phyloP scores from a whole-genome alignment of 2,888 invertebrate genomes.

The Dynastes maya region DNA sequence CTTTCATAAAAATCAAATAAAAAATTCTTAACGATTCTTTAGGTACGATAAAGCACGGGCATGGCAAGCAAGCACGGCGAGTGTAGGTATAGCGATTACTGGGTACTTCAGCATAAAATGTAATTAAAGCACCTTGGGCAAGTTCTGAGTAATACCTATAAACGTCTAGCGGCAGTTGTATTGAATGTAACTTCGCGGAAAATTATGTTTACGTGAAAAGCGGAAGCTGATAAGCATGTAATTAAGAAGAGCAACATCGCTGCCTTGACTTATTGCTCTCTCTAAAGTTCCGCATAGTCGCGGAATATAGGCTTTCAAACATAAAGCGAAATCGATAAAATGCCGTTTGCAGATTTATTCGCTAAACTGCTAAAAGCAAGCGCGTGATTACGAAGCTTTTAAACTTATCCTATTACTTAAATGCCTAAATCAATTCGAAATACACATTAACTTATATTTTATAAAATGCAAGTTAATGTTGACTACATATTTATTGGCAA shows the following conservation, averaged over 20 bases:
- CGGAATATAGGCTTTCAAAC: background rate
- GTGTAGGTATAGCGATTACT: background rate
- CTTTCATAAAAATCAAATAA: too few species aligned
- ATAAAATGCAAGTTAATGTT: slow-evolving; percentile 6
- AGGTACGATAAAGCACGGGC: too few species aligned
- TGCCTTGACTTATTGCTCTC: slow-evolving; percentile 11
- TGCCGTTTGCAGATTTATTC: background rate
- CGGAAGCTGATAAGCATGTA: slow-evolving; percentile 37
- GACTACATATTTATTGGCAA: background rate
- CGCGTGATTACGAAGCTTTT: background rate
- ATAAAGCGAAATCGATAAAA: background rate
- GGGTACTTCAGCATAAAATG: background rate
- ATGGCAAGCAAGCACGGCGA: too few species aligned
- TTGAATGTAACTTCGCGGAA: slow-evolving; percentile 25
- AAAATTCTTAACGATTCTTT: too few species aligned
- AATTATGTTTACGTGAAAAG: slow-evolving; percentile 32
- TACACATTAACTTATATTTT: background rate
- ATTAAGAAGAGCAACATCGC: slow-evolving; percentile 26
- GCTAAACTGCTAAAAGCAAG: background rate
- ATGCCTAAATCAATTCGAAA: slow-evolving; percentile 6
- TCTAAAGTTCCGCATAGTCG: slow-evolving; percentile 2
- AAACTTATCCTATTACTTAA: slow-evolving; percentile 3
- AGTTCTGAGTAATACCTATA: background rate
- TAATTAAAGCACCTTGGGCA: slow-evolving; percentile 1
- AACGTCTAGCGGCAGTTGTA: background rate